Base-by-base conservation (phyloP, 2,888 invertebrate species). In the Heteropelma amictum region DNA sequence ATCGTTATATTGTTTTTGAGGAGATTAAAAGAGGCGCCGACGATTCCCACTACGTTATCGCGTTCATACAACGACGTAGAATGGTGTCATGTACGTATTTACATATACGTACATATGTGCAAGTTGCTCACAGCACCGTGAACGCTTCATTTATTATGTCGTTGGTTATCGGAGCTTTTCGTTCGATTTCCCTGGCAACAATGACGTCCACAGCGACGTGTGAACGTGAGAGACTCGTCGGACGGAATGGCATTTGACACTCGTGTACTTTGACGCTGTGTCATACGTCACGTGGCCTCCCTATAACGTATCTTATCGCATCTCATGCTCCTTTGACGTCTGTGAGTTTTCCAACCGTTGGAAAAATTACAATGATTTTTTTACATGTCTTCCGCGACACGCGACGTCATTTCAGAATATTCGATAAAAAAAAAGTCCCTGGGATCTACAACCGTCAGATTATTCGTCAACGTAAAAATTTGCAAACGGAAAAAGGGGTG, bases 141-240 rank as follows among this genome's bases (percentile, higher is more conserved):
- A 88, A 88, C 87, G 88, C 86, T 89, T 89, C 89, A 89, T 89
- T 89, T 89, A 89, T 89, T 89, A 89, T 89, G 86, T 87, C 87
- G 87, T 89, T 88, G 88, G 89, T 89, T 89, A 89, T 89, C 89
- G 88, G 86, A 86, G 74, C 87, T 87, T 89, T 89, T 89, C 89
- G 89, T 89, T 86, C 88, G 89, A 89, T 89, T 89, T 89, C 89
- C 89, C 87, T 88, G 89, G 85, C 89, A 89, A 89, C 89, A 89
- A 88, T 88, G 87, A 87, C 56, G 38, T 4, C n/a, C 60, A 83
- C 84, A 84, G 81, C 68, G 56, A 30, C 47, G n/a, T 40, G 23
- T 19, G 12, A 12, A 58, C 26, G 28, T 83, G 79, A 73, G 61
- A 47, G 71, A 79, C 79, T 76, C 76, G 77, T 79, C 72, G 75